Evolutionary conservation across 2,888 invertebrate genomes (phyloP), one percentile per base, ranked within the genome.

Genomic region (Catocala fraxini): DNA sequence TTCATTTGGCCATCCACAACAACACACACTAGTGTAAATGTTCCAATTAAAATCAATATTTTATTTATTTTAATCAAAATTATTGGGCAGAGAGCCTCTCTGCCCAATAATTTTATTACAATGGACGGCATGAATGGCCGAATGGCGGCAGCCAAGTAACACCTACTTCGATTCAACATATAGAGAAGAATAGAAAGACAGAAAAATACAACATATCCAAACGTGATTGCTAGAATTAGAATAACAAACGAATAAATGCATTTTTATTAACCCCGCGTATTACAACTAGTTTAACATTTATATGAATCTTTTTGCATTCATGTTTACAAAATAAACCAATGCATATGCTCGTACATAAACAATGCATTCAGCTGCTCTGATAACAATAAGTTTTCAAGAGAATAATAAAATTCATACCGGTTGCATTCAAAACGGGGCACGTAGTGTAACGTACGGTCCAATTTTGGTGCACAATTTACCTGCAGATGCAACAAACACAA

Each of bases 401-500:
- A 88, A 91, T 91, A 93, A 93, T 83, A 81, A 79, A 82, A 84
- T 90, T 90, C 89, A 89, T 88, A 84, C 84, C 85, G 84, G 85
- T 83, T 87, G 90, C 88, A 90, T 90, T 88, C 89, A 87, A 83
- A 86, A 84, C 83, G 81, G 84, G 75, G 84, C 86, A 86, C 87
- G 88, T 86, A 83, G 82, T 77, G 82, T 87, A 89, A 91, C 86
- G 85, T 88, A 89, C 89, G 85, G 87, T 76, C 92, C 92, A 92
- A 93, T 92, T 93, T 90, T 84, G 87, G 91, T 85, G 84, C 85
- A 88, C 92, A 92, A 92, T 92, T 92, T 92, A 93, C 93, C 93
- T 93, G 92, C 93, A 93, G 92, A 93, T 93, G 93, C 92, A 93
- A 89, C 92, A 89, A 89, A 90, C 89, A 93, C 91, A 93, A 93